Conservation (phyloP, 2,888 invertebrate species). For the Dryococelus australis region DNA sequence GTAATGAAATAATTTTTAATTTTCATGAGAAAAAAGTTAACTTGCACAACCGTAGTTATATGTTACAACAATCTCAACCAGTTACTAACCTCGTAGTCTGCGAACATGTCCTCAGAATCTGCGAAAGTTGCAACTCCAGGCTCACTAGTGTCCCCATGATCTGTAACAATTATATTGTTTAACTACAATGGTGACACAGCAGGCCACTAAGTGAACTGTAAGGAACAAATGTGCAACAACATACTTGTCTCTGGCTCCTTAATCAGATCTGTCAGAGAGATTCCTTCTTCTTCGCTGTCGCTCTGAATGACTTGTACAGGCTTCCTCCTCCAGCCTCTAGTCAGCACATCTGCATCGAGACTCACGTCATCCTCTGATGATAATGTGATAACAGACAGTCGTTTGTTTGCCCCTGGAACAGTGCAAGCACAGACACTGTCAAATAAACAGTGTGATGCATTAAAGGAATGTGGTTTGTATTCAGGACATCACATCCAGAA, state of each 20-base stretch:
- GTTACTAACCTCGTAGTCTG: neutral
- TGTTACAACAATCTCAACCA: neutral
- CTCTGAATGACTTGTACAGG: neutral
- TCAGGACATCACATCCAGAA: no score
- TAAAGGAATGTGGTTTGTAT: no score
- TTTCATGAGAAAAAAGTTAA: no score
- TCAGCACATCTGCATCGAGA: neutral
- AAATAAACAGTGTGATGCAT: no score
- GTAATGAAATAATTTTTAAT: no score
- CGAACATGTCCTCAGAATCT: conserved; percentile 28
- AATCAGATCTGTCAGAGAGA: neutral
- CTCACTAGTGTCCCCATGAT: neutral
- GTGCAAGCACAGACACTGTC: neutral
- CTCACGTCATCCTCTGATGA: neutral
- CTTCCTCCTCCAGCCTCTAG: neutral
- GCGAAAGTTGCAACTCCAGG: neutral
- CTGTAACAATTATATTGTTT: neutral
- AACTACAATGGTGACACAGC: neutral
- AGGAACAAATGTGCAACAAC: neutral
- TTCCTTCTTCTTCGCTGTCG: neutral
- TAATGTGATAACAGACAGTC: neutral
- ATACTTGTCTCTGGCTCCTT: neutral
- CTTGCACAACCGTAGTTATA: no score
- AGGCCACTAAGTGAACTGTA: neutral
- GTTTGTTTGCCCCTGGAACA: neutral